Evolutionary conservation across 1,140 invertebrate species (phyloP).

Genomic region (Myzus persicae): DNA sequence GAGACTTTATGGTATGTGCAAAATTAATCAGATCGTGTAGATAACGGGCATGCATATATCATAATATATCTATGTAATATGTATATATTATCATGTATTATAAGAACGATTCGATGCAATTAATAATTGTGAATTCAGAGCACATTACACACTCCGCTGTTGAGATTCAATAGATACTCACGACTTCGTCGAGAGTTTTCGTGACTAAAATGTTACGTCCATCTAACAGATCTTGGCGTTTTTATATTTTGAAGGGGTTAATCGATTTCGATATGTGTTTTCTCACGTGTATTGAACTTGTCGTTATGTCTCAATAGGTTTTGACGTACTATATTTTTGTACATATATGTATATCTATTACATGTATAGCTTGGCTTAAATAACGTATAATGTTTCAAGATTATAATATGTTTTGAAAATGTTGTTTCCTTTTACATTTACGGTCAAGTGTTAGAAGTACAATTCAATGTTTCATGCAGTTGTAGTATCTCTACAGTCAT

Average conservation of each 20-base stretch:
- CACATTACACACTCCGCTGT: background rate
- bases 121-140: slow-evolving; percentile 46
- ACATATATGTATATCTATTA: slow-evolving; percentile 11
- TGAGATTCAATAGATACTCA: slow-evolving; percentile 1
- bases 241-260: slow-evolving; percentile 43
- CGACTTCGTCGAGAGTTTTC: slow-evolving; percentile 35
- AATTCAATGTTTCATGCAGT: slow-evolving; percentile 40
- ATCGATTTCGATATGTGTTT: slow-evolving; percentile 51
- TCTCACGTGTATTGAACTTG: slow-evolving; percentile 35
- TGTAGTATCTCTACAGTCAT: slow-evolving; percentile 28
- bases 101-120: slow-evolving; percentile 29
- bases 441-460: slow-evolving; percentile 43
- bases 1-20: slow-evolving; percentile 14
- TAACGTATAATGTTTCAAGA: slow-evolving; percentile 27
- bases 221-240: slow-evolving; percentile 8
- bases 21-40: slow-evolving; percentile 31
- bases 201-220: slow-evolving; percentile 44
- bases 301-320: slow-evolving; percentile 17
- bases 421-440: slow-evolving; percentile 39
- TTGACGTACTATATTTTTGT: background rate
- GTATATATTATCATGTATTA: slow-evolving; percentile 1
- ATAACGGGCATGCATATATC: background rate
- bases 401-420: slow-evolving; percentile 40
- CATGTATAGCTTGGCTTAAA: background rate
- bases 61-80: background rate